A percentile compares a stretch with the other conserved stretches of the same genome.
Evolutionary conservation across 1,140 invertebrate species (phyloP).

Genomic region (Apocrypta bakeri): DNA sequence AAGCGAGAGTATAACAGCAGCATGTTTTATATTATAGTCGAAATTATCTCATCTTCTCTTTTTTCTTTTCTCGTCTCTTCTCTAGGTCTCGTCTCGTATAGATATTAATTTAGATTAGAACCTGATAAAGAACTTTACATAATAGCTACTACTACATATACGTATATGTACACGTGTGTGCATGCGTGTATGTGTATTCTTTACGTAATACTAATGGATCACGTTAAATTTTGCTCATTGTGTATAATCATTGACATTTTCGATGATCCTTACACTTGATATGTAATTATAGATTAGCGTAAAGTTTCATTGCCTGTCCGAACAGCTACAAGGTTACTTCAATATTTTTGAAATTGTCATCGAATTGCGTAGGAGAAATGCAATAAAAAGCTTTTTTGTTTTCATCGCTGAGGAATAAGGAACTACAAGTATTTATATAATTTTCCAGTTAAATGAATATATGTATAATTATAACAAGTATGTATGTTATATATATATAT

Average conservation of each 20-base stretch:
- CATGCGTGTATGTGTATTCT: neutral
- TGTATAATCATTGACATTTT: slow-evolving; percentile 20
- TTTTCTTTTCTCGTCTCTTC: neutral
- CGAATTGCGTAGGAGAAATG: slow-evolving; percentile 23
- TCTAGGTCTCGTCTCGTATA: neutral
- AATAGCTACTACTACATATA: neutral
- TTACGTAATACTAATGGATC: slow-evolving; percentile 24
- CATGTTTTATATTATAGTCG: neutral
- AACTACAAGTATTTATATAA: too few species aligned
- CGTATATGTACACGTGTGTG: neutral
- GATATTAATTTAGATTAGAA: slow-evolving; percentile 50
- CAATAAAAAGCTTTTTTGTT: slow-evolving; percentile 17
- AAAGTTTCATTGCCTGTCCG: too few species aligned
- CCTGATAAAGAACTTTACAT: slow-evolving; percentile 55
- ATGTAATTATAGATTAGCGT: slow-evolving; percentile 41
- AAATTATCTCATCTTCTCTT: slow-evolving; percentile 43
- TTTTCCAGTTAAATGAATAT: too few species aligned
- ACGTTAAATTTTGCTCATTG: slow-evolving; percentile 30
- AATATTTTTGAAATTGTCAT: slow-evolving; percentile 6
- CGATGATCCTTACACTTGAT: neutral
- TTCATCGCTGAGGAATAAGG: too few species aligned
- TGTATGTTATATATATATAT: too few species aligned
- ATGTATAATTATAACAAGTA: too few species aligned
- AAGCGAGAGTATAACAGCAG: neutral
- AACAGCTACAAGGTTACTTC: slow-evolving; percentile 2